These are phyloP conservation scores for Allygus modestus DNA, from an alignment of 2,888 invertebrate species.

Conservation along the genomic window DNA sequence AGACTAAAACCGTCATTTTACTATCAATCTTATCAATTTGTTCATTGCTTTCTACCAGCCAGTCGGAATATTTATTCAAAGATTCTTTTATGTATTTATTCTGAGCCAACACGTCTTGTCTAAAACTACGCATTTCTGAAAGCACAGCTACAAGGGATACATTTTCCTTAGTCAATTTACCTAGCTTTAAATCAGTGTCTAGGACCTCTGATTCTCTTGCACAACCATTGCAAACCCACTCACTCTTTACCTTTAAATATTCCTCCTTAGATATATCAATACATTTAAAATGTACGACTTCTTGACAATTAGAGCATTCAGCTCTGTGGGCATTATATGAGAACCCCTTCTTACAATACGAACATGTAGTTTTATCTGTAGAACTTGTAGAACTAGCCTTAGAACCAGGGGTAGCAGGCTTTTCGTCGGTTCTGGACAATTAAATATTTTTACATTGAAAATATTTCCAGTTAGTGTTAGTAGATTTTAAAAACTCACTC, in stretches of 20 bases:
- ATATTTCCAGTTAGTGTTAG: not conserved
- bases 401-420: not conserved
- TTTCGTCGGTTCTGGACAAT: not conserved
- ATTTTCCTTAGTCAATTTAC: not conserved
- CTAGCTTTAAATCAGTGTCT: not conserved
- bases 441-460: not conserved
- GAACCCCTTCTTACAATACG: not conserved
- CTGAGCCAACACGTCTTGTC: not conserved
- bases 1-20: not conserved
- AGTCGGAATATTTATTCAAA: not conserved
- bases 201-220: not conserved
- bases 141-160: not conserved
- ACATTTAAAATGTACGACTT: not conserved
- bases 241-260: not conserved
- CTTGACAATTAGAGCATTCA: not conserved
- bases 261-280: not conserved
- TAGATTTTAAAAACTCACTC: not conserved
- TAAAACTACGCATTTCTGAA: not conserved
- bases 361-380: not conserved
- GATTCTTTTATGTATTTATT: not conserved
- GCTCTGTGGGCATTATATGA: constrained; percentile 12
- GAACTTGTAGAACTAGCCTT: not conserved
- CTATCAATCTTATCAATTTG: not conserved
- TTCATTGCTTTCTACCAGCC: not conserved
- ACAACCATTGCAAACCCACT: not conserved